A percentile compares a stretch with the other conserved stretches of the same genome.
phyloP scores from a whole-genome alignment of 1,140 invertebrate species.

The Drosophila azteca region DNA sequence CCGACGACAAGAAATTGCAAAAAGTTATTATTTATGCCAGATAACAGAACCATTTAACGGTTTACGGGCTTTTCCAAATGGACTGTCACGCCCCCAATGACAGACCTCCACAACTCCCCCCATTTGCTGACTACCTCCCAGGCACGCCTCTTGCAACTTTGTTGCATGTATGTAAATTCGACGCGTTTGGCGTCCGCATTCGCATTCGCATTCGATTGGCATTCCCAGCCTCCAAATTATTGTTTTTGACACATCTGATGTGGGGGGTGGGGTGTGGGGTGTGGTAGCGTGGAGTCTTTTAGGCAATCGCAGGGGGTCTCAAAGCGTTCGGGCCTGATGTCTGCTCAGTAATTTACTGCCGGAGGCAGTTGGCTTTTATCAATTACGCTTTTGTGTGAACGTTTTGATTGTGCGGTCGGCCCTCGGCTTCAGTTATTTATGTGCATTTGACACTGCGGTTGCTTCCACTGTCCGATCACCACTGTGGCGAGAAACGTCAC shows the following conservation, averaged over 20 bases:
- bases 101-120: too few species aligned
- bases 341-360: constrained; percentile 43
- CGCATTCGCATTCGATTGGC: constrained; percentile 48
- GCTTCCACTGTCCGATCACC: constrained; percentile 14
- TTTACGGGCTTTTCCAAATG: constrained; percentile 47
- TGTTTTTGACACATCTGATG: constrained; percentile 57
- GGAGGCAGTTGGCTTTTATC: constrained; percentile 48
- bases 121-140: too few species aligned
- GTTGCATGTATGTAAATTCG: constrained; percentile 45
- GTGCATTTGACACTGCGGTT: constrained; percentile 61
- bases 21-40: constrained; percentile 58
- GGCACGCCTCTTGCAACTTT: constrained; percentile 10
- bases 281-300: constrained; percentile 2
- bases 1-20: constrained; percentile 15
- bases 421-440: constrained; percentile 59
- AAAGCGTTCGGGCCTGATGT: background rate
- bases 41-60: constrained; percentile 57
- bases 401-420: constrained; percentile 55
- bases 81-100: constrained; percentile 9
- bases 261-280: too few species aligned
- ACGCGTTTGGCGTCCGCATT: constrained; percentile 51
- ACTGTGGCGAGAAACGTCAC: constrained; percentile 25
- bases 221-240: constrained; percentile 24
- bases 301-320: background rate
- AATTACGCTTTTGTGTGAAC: constrained; percentile 51